A percentile compares a stretch with the other conserved stretches of the same genome.
These are phyloP conservation scores for Hemaris fuciformis DNA, from an alignment of 2,888 invertebrate genomes.

Conservation along the genomic window DNA sequence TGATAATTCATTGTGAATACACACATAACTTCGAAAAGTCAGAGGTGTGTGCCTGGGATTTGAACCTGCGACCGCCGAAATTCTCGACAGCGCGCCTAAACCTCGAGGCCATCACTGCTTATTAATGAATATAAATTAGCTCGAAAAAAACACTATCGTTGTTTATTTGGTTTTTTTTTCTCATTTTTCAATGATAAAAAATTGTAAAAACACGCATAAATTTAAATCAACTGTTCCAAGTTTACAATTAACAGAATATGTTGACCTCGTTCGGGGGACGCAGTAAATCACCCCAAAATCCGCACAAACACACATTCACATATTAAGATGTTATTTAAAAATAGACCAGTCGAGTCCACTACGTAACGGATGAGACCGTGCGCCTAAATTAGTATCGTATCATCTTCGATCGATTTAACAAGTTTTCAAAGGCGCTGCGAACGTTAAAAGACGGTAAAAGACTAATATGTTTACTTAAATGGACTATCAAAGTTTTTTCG, in stretches of 20 bases:
- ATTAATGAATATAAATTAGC: no score
- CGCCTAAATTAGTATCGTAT: slow-evolving; percentile 32
- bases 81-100: no score
- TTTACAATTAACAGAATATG: neutral
- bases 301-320: slow-evolving; percentile 18
- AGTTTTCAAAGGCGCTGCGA: slow-evolving; percentile 15
- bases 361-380: slow-evolving; percentile 28
- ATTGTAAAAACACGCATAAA: neutral
- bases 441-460: slow-evolving; percentile 15
- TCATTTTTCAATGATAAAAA: neutral
- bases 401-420: slow-evolving; percentile 25
- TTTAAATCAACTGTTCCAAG: neutral
- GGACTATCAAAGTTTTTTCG: slow-evolving; percentile 20
- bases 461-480: slow-evolving; percentile 25
- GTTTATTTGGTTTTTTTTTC: no score
- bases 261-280: slow-evolving; percentile 4
- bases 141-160: no score
- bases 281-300: slow-evolving; percentile 13
- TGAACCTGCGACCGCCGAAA: no score
- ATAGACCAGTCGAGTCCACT: slow-evolving; percentile 13
- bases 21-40: no score
- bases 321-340: slow-evolving; percentile 17
- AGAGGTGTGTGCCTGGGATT: no score
- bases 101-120: no score
- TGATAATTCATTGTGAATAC: no score